Evolutionary conservation across 35 echinoderm and acorn worm species (phyloP), one percentile per base, ranked within the genome.

Genomic region (Strongylocentrotus purpuratus): DNA sequence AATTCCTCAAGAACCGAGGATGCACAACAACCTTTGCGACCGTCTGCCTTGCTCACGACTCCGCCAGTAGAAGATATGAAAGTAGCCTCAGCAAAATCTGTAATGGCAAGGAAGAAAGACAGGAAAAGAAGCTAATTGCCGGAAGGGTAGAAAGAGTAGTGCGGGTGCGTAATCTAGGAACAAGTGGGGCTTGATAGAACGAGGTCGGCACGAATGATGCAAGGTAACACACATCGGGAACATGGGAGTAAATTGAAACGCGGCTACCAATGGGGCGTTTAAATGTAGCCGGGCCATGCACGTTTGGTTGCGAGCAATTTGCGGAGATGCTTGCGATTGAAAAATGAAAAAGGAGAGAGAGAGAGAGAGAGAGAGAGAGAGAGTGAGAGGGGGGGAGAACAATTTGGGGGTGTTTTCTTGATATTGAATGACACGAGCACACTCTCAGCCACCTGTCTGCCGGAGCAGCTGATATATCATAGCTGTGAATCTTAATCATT

Each of bases 101-200:
- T 78, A 78, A 78, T 78, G 65, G 65, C 22, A 78, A 78, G 5
- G 18, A n/a, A 78, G 20, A 28, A 78, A 78, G 65, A 78, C 65
- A 78, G 25, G 22, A n/a, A 41, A 78, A 78, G 65, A 78, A n/a
- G 6, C 65, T 78, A 78, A 78, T 78, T 28, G 65, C 65, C 65
- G 65, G 65, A 78, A 78, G 65, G 65, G 65, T 78, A 22, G 65
- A 22, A 78, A 78, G 65, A 22, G 65, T 78, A 22, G 65, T 2
- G 7, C 65, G 65, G 65, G 65, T 28, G 65, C 65, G 65, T 78
- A 78, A 78, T 78, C 65, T 78, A 4, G 65, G 65, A 78, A 78
- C 65, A 78, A 78, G 65, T 78, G 65, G 65, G 65, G 65, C 65
- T 78, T 78, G 65, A 78, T 78, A n/a, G 65, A 78, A 78, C 65